Evolutionary conservation across 2,113 vertebrate species (phyloP), one percentile per base, ranked within the genome.

Genomic region (Pagrus major): DNA sequence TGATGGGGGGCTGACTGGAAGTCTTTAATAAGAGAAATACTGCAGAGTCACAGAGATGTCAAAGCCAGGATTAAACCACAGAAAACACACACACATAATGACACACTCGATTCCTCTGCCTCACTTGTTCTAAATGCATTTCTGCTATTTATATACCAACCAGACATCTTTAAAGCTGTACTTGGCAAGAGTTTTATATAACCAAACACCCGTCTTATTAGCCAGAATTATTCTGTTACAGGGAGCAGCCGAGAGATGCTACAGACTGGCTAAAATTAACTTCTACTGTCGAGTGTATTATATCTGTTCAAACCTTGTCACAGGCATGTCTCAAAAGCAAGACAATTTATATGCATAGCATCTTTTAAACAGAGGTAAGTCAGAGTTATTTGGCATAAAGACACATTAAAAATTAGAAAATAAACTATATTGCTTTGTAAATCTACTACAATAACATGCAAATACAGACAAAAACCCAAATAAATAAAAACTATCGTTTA

Each of bases 61-160:
- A 71, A 74, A 77, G 42, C 67, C 60, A 71, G 25, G 70, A 68
- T 35, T 68, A 78, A 81, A 58, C 25, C 37, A 71, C 58, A 59
- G 7, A 63, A 23, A 3, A 37, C 16, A 55, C 25, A 29, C 52
- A 55, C 25, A 55, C 54, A 33, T n/a, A 64, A 39, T 27, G n/a
- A n/a, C 8, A 51, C 41, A 71, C 6, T 37, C 23, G 65, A 20
- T 25, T 71, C 39, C 33, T 76, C 64, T 46, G 18, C 46, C 61
- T 74, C 18, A 46, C 67, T 76, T 71, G 59, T 39, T 76, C 16
- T 56, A 74, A 88, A 83, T 77, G 18, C 20, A 35, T 55, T 63
- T 27, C 42, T 59, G 51, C 61, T 86, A 86, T 85, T 79, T 86
- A 65, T 85, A 63, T 7, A 67, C 41, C 47, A 83, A 67, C 41